phyloP scores from a whole-genome alignment of 2,888 invertebrate genomes.

The Parnassius apollo region DNA sequence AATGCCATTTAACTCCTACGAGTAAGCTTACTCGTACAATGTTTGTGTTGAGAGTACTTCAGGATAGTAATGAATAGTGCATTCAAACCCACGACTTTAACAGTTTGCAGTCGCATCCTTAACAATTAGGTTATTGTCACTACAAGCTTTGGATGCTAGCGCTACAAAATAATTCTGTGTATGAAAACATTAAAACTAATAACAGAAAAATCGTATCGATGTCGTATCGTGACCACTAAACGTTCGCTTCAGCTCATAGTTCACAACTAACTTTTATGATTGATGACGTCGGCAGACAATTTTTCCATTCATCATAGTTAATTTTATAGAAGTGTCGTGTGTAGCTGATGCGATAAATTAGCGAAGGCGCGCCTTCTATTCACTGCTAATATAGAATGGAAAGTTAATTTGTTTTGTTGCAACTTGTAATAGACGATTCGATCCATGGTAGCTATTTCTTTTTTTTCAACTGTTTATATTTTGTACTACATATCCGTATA shows the following conservation, averaged over 20 bases:
- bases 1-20: too few relatives aligned
- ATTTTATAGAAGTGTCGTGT: conserved; percentile 73
- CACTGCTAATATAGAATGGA: conserved; percentile 46
- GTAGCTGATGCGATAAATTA: conserved; percentile 56
- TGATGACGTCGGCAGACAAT: conserved; percentile 63
- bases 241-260: conserved; percentile 33
- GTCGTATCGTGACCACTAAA: conserved; percentile 43
- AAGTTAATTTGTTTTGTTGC: conserved; percentile 45
- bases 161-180: too few relatives aligned
- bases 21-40: too few relatives aligned
- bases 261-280: conserved; percentile 65
- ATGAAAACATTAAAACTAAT: too few relatives aligned
- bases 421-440: conserved; percentile 47
- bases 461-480: background rate
- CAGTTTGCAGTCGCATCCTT: too few relatives aligned
- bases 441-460: conserved; percentile 28
- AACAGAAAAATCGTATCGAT: conserved; percentile 39
- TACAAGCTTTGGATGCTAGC: too few relatives aligned
- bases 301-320: conserved; percentile 78
- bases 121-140: too few relatives aligned
- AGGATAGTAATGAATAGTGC: too few relatives aligned
- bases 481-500: too few relatives aligned
- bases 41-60: too few relatives aligned
- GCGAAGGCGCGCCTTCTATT: conserved; percentile 44
- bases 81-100: too few relatives aligned